A percentile compares a stretch with the other conserved stretches of the same genome.
These are phyloP conservation scores for Gasterosteus nipponicus DNA, from an alignment of 2,113 vertebrate species.

Conservation along the genomic window DNA sequence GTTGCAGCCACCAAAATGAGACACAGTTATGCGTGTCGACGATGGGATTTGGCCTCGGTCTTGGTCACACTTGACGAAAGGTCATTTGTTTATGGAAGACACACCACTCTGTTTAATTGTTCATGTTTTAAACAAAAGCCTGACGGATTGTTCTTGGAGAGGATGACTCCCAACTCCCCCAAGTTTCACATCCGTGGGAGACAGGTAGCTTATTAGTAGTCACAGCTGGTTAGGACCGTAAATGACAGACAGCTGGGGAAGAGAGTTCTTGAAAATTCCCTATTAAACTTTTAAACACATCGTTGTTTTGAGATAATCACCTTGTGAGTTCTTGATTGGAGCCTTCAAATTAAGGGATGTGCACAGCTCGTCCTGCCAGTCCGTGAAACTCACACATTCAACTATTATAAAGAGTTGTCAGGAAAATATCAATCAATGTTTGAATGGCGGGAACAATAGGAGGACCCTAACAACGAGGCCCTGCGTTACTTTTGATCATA, in stretches of 20 bases:
- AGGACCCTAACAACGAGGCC: background rate
- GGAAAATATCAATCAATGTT: background rate
- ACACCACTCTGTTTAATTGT: background rate
- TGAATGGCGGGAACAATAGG: background rate
- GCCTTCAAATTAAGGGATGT: background rate
- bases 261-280: background rate
- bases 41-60: no score
- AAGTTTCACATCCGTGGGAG: background rate
- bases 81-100: background rate
- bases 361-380: background rate
- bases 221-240: background rate
- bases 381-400: background rate
- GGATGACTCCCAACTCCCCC: no score
- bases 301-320: background rate
- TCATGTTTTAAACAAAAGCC: background rate
- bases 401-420: background rate
- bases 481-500: background rate
- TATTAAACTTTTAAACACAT: background rate
- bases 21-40: no score
- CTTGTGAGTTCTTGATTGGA: no score
- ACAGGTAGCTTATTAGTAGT: conserved; percentile 6
- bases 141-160: background rate
- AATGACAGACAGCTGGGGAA: conserved; percentile 8
- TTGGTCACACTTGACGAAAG: background rate
- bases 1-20: no score